These are phyloP conservation scores for Lepidocyrtinus sp. DNA, from an alignment of 2,888 invertebrate genomes.

Conservation along the genomic window DNA sequence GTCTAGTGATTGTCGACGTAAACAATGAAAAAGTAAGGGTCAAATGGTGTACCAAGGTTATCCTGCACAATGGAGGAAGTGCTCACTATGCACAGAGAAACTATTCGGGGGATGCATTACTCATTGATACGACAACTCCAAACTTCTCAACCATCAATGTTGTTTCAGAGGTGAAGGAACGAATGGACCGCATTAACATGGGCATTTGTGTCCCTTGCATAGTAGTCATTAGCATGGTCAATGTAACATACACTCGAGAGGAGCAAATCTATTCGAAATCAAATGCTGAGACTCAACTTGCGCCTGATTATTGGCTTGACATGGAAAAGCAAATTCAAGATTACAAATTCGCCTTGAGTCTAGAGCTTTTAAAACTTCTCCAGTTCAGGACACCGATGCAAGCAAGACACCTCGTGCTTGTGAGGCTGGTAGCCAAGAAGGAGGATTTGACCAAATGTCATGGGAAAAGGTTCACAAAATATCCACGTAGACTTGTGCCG, in stretches of 20 bases:
- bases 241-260: conserved; percentile 18
- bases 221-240: conserved; percentile 61
- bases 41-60: conserved; percentile 49
- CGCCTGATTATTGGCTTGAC: background rate
- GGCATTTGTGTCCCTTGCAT: conserved; percentile 60
- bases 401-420: conserved; percentile 61
- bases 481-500: conserved; percentile 59
- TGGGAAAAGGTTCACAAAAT: conserved; percentile 57
- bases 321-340: conserved; percentile 19
- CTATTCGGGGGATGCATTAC: background rate
- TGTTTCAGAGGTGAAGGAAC: conserved; percentile 22
- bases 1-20: conserved; percentile 32
- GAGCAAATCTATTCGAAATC: background rate
- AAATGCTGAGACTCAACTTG: too few relatives aligned
- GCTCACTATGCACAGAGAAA: conserved; percentile 17
- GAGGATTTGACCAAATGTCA: conserved; percentile 57
- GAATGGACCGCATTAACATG: conserved; percentile 27
- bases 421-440: conserved; percentile 53
- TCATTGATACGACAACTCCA: conserved; percentile 1
- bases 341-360: conserved; percentile 39
- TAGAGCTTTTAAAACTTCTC: conserved; percentile 47
- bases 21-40: conserved; percentile 44
- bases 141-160: conserved; percentile 10
- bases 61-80: conserved; percentile 57
- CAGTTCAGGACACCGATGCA: conserved; percentile 65